A percentile compares a stretch with the other conserved stretches of the same genome.
These are phyloP conservation scores for Phylloscopus collybita DNA, from an alignment of 2,797 vertebrate species.

Conservation along the genomic window DNA sequence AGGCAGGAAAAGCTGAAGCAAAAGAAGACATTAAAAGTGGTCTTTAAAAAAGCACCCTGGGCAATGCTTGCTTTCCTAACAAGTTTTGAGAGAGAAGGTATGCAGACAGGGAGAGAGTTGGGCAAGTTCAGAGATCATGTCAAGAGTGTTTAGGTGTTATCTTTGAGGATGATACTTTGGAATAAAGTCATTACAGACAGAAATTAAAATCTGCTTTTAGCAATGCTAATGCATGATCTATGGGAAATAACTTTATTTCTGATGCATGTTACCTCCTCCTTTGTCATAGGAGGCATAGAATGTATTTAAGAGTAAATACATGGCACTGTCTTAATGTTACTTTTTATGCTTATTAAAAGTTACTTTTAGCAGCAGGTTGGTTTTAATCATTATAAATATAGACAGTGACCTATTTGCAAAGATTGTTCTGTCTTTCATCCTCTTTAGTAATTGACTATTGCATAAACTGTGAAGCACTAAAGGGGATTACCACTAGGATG, in stretches of 20 bases:
- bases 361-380: slow-evolving; percentile 33
- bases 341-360: slow-evolving; percentile 46
- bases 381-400: slow-evolving; percentile 68
- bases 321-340: neutral
- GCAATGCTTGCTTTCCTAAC: neutral
- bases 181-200: neutral
- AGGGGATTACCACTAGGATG: slow-evolving; percentile 67
- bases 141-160: neutral
- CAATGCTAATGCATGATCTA: neutral
- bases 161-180: neutral
- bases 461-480: slow-evolving; percentile 73
- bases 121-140: neutral
- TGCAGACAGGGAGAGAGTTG: neutral
- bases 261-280: neutral
- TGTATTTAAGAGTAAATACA: neutral
- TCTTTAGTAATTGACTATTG: slow-evolving; percentile 76
- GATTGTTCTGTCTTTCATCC: slow-evolving; percentile 70
- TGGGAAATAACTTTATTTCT: neutral
- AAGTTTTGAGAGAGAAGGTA: neutral
- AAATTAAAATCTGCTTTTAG: neutral
- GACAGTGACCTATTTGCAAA: slow-evolving; percentile 74
- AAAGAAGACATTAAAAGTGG: neutral
- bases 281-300: neutral
- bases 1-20: neutral
- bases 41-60: neutral